These are phyloP conservation scores for Falco berigora DNA, from an alignment of 2,797 vertebrate species.

Conservation along the genomic window DNA sequence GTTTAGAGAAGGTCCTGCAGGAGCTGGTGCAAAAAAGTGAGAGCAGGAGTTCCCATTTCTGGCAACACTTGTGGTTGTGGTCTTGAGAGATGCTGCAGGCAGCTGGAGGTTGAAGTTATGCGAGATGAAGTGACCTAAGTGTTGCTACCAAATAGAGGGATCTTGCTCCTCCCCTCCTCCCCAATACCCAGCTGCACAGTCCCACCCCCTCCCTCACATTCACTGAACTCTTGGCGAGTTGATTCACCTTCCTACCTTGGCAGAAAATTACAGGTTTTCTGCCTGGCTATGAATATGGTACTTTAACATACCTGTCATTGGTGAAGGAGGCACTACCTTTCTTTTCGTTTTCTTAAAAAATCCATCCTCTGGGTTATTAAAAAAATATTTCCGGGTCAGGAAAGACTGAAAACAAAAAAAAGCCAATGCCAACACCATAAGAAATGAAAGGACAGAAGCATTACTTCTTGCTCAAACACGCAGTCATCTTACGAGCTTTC, in stretches of 20 bases:
- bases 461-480: neutral
- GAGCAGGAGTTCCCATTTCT: neutral
- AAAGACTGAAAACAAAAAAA: conserved; percentile 82
- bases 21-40: neutral
- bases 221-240: neutral
- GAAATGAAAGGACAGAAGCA: neutral
- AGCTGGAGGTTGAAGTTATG: neutral
- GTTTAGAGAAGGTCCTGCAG: neutral
- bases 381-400: conserved; percentile 96
- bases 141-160: neutral
- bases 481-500: neutral
- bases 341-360: conserved; percentile 99
- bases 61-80: neutral
- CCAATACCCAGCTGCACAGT: neutral
- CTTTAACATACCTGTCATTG: conserved; percentile 89
- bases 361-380: conserved; percentile 98
- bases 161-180: neutral
- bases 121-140: neutral
- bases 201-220: neutral
- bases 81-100: neutral
- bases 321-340: conserved; percentile 97
- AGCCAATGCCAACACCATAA: neutral
- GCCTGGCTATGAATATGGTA: neutral
- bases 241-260: neutral
- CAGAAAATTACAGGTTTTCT: neutral